phyloP scores from a whole-genome alignment of 2,797 vertebrate species.

The Amniataba percoides region DNA sequence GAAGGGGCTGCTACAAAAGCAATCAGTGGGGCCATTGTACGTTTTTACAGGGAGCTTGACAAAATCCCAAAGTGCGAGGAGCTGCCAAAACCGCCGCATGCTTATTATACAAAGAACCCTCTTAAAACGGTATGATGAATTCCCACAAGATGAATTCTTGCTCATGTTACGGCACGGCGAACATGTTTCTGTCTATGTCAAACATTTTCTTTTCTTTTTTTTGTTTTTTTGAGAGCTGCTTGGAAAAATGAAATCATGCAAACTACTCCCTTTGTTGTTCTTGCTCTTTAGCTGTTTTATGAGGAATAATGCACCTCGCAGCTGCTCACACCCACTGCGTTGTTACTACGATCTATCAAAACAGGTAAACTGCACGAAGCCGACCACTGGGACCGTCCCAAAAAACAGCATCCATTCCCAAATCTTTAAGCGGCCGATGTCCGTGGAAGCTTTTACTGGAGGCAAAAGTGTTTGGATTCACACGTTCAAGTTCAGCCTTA shows the following conservation, averaged over 20 bases:
- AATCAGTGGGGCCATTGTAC: constrained; percentile 66
- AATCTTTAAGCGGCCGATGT: constrained; percentile 1
- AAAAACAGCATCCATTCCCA: neutral
- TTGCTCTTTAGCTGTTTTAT: constrained; percentile 4
- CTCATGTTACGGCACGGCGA: constrained; percentile 35
- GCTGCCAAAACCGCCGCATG: constrained; percentile 58
- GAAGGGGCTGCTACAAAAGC: constrained; percentile 44
- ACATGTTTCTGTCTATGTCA: constrained; percentile 8
- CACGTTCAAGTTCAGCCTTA: constrained; percentile 13
- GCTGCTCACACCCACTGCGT: constrained; percentile 2
- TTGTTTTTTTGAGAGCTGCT: neutral
- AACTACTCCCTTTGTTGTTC: constrained; percentile 13
- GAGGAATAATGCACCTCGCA: neutral
- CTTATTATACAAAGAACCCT: constrained; percentile 50
- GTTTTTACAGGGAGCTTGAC: constrained; percentile 49
- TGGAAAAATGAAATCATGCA: constrained; percentile 12
- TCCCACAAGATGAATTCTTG: constrained; percentile 49
- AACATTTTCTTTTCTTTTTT: constrained; percentile 18
- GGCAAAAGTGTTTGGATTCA: constrained; percentile 13
- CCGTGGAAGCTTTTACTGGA: neutral
- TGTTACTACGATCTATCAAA: constrained; percentile 1
- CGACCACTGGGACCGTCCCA: neutral
- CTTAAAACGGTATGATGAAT: constrained; percentile 48
- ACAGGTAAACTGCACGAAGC: neutral
- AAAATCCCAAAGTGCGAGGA: constrained; percentile 37